These are phyloP conservation scores for Gymnocephalus cernua DNA, from an alignment of 2,113 vertebrate species.

Conservation along the genomic window DNA sequence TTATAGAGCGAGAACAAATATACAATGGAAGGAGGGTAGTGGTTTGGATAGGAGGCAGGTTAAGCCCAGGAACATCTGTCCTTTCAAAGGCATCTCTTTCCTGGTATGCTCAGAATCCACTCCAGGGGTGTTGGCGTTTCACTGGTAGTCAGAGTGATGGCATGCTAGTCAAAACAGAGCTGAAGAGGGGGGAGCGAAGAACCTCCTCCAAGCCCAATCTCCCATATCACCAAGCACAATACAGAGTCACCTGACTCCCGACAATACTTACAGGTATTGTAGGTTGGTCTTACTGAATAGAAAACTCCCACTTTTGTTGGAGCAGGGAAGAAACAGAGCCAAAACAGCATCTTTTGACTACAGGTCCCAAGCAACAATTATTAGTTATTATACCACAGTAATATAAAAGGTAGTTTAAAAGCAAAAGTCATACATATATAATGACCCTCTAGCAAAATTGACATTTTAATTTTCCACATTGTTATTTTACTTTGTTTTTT, in stretches of 20 bases:
- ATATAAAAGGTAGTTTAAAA: too few species aligned
- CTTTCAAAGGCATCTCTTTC: conserved; percentile 79
- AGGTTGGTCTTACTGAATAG: conserved; percentile 66
- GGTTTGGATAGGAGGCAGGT: conserved; percentile 68
- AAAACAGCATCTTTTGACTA: conserved; percentile 43
- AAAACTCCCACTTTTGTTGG: conserved; percentile 85
- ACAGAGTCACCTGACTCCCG: conserved; percentile 48
- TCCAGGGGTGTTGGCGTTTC: conserved; percentile 83
- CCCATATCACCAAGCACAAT: conserved; percentile 42
- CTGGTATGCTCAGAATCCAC: conserved; percentile 85
- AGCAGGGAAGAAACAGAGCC: neutral
- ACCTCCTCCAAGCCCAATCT: conserved; percentile 75
- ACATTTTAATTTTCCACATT: too few species aligned
- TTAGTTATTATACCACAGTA: neutral
- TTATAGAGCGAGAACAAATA: conserved; percentile 83
- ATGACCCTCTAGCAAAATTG: too few species aligned
- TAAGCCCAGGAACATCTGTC: conserved; percentile 79
- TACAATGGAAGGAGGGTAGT: conserved; percentile 68
- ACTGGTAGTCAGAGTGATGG: conserved; percentile 83
- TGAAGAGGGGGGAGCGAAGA: conserved; percentile 75
- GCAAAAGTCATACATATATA: too few species aligned
- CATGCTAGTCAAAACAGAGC: conserved; percentile 88
- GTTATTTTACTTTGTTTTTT: neutral
- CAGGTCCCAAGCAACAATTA: neutral
- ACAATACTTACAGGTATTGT: conserved; percentile 48